Conservation (phyloP, 2,797 vertebrate genomes). For the Amblyopsis hoosieri region DNA sequence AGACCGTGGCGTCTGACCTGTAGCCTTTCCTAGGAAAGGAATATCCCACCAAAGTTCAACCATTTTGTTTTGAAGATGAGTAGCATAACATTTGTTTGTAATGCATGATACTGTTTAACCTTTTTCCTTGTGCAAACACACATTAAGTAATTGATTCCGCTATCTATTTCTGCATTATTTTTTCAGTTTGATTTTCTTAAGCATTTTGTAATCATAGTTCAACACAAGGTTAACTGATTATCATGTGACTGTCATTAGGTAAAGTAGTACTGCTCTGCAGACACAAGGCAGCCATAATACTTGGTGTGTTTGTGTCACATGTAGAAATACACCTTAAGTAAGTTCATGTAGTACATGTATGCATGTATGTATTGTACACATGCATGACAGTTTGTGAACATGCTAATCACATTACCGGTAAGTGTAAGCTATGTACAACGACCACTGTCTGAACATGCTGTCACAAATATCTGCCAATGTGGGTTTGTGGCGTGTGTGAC, state of each 20-base stretch:
- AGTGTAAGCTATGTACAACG: too few species aligned
- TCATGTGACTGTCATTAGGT: background rate
- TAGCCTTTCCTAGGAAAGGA: constrained; percentile 87
- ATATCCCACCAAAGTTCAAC: background rate
- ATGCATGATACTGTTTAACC: too few species aligned
- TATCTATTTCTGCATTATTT: background rate
- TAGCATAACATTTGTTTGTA: too few species aligned
- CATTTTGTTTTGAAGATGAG: too few species aligned
- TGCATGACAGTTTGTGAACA: background rate
- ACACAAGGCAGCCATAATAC: too few species aligned
- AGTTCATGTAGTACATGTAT: too few species aligned
- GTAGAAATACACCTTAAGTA: too few species aligned
- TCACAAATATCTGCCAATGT: background rate
- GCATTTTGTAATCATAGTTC: background rate
- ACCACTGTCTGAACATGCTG: background rate
- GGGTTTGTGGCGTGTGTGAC: background rate
- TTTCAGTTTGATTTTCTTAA: background rate
- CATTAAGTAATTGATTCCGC: too few species aligned
- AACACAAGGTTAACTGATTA: background rate
- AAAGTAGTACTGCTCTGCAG: too few species aligned
- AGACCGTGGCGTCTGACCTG: constrained; percentile 94
- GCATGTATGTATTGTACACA: too few species aligned
- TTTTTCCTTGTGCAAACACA: too few species aligned
- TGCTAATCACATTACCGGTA: too few species aligned
- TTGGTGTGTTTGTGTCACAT: background rate